Conservation (phyloP, 2,113 vertebrate genomes). For the Argyrosomus japonicus region DNA sequence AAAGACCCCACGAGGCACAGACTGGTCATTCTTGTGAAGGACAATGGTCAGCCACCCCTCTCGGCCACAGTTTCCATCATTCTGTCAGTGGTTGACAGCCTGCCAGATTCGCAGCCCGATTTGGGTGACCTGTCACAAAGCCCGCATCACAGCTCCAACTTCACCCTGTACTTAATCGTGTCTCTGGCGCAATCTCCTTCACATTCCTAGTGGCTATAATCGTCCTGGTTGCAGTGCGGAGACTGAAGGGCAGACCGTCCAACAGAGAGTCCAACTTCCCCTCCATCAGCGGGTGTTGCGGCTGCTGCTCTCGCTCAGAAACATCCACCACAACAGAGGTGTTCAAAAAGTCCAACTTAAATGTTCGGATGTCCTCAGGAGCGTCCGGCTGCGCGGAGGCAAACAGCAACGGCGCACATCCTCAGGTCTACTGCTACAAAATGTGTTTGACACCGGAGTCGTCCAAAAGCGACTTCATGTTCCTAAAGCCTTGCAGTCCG, state of each 20-base stretch:
- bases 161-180: conserved; percentile 89
- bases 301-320: conserved; percentile 73
- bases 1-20: conserved; percentile 85
- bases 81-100: conserved; percentile 90
- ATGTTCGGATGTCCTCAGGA: conserved; percentile 71
- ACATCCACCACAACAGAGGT: conserved; percentile 71
- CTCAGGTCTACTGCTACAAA: conserved; percentile 90
- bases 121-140: conserved; percentile 85
- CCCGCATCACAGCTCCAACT: conserved; percentile 81
- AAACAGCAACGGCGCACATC: conserved; percentile 62
- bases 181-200: conserved; percentile 89
- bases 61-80: conserved; percentile 92
- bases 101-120: conserved; percentile 87
- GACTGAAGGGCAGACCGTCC: conserved; percentile 78
- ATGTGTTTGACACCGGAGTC: conserved; percentile 90
- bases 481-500: conserved; percentile 89
- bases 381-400: conserved; percentile 74
- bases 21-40: conserved; percentile 88
- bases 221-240: conserved; percentile 86
- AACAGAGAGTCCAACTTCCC: conserved; percentile 72
- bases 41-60: conserved; percentile 90
- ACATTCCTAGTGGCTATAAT: conserved; percentile 90
- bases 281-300: conserved; percentile 64
- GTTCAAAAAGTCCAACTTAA: conserved; percentile 86
- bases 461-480: conserved; percentile 92